Base-by-base conservation (phyloP, 2,797 vertebrate genomes). In the Microctenopoma lineatum region DNA sequence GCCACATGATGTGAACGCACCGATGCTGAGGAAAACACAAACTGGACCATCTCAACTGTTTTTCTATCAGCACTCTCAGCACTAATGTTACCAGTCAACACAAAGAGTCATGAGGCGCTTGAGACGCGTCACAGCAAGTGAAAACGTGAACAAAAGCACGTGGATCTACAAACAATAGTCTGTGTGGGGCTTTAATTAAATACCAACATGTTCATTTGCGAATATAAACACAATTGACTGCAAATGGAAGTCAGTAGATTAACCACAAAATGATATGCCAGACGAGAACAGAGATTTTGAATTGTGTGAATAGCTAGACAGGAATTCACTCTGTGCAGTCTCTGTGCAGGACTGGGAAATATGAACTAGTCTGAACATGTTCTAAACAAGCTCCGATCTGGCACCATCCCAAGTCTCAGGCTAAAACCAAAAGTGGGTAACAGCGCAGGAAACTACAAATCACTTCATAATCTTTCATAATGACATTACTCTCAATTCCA, bases 291-390 rank as follows among this genome's bases (percentile, higher is more conserved):
- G 14, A 25, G 32, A 8, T 61, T 70, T 68, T 55, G 42, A 60
- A 72, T 47, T 38, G 36, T 69, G 66, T 73, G 75, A 87, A 84
- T 48, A 61, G 42, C 62, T 1, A 4, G 36, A 63, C 51, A 77
- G 69, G 84, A 84, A 85, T 77, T 53, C 57, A 70, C 45, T 56
- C 7, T 21, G 21, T 21, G 21, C 3, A 38, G 45, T 67, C 73
- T 72, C 45, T 61, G 41, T 4, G 42, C 55, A 77, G 25, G 65
- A 81, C 46, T 52, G 42, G 69, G 66, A 73, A 70, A 68, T 51
- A 44, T 27, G 50, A 70, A 81, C 92, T 57, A 72, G 92, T 85
- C 87, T 77, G 50, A 61, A 83, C 92, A 89, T 87, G 92, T 80
- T 85, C 66, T 0, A 60, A 64, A 81, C 81, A 79, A 66, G 58